These are phyloP conservation scores for Semaprochilodus insignis DNA, from an alignment of 2,797 vertebrate species.

Conservation along the genomic window DNA sequence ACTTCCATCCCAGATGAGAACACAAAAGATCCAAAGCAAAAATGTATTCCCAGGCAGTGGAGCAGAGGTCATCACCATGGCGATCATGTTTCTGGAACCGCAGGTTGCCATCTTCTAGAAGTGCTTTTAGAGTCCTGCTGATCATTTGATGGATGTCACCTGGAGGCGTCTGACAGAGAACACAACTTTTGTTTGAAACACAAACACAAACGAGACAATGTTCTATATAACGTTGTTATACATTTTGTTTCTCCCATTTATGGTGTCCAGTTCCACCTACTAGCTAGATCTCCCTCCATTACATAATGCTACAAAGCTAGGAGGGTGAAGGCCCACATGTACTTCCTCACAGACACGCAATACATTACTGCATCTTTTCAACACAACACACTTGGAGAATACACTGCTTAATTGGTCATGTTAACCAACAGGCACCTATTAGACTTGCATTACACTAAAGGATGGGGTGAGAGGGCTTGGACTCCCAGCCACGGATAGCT, in stretches of 20 bases:
- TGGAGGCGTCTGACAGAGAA: constrained; percentile 81
- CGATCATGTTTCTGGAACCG: constrained; percentile 81
- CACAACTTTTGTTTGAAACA: not conserved
- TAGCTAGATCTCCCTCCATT: not conserved
- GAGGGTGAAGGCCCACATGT: too few relatives aligned
- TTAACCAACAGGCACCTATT: too few relatives aligned
- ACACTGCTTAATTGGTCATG: too few relatives aligned
- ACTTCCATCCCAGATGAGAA: constrained; percentile 87
- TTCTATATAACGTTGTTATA: not conserved
- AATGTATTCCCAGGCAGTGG: constrained; percentile 86
- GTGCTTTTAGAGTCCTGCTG: constrained; percentile 81
- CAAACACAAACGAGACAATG: not conserved
- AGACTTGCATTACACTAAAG: too few relatives aligned
- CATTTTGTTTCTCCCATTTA: not conserved
- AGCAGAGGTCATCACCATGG: constrained; percentile 86
- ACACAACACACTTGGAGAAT: too few relatives aligned
- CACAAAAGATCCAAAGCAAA: constrained; percentile 90
- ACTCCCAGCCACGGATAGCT: too few relatives aligned
- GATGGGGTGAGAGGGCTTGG: too few relatives aligned
- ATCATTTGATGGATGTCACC: constrained; percentile 82
- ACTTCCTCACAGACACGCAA: too few relatives aligned
- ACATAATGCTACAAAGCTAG: too few relatives aligned
- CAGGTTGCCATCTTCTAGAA: constrained; percentile 80
- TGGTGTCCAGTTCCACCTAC: not conserved
- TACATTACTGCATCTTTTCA: too few relatives aligned